Conservation (phyloP, 2,797 vertebrate species). For the Bradypodion pumilum region DNA sequence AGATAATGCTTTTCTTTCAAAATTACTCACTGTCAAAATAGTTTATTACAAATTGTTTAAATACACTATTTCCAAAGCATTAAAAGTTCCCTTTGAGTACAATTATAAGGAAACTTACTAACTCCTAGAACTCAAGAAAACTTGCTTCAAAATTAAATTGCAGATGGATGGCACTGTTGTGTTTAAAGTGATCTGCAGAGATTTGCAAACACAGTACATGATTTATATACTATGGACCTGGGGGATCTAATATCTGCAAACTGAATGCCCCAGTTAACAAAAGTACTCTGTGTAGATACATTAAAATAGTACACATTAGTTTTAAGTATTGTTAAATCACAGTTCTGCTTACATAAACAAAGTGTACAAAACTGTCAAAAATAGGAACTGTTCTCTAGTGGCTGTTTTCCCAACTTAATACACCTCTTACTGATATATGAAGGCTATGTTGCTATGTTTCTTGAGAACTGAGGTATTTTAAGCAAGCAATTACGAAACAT, state of each 20-base stretch:
- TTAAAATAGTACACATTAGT: conserved; percentile 14
- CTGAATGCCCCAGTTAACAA: neutral
- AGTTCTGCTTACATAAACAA: conserved; percentile 24
- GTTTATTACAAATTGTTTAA: conserved; percentile 30
- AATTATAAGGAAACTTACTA: neutral
- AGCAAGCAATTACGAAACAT: neutral
- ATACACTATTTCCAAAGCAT: conserved; percentile 36
- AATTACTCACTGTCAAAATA: conserved; percentile 34
- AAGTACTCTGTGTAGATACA: conserved; percentile 10
- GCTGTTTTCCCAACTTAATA: conserved; percentile 19
- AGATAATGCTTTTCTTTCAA: neutral
- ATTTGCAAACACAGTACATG: conserved; percentile 6
- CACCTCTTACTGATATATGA: neutral
- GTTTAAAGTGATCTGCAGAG: conserved; percentile 21
- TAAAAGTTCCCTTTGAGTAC: conserved; percentile 21
- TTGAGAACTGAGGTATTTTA: neutral
- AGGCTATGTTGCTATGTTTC: neutral
- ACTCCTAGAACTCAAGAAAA: conserved; percentile 21
- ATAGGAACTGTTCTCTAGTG: conserved; percentile 19
- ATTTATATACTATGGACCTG: conserved; percentile 11
- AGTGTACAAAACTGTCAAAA: conserved; percentile 4
- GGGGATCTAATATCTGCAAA: neutral
- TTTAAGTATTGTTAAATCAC: conserved; percentile 18
- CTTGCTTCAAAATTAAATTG: conserved; percentile 27
- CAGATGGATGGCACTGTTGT: neutral